phyloP scores from a whole-genome alignment of 23 tunicate genomes.

The Halocynthia roretzi region DNA sequence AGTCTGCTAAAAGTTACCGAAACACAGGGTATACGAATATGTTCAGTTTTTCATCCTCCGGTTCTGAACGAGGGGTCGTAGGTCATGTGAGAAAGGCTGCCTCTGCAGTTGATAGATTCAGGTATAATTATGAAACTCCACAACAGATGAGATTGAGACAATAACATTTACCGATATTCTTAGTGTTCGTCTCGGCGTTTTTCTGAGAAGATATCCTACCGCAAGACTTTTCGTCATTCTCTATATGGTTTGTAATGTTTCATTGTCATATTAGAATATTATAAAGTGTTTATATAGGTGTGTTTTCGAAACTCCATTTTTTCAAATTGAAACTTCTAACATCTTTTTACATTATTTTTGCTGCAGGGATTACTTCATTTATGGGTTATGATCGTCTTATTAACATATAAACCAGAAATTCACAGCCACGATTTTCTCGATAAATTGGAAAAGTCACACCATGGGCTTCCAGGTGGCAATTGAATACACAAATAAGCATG shows the following conservation, averaged over 20 bases:
- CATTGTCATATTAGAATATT: neutral
- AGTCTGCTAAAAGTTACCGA: slow-evolving; percentile 11
- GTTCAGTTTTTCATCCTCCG: slow-evolving; percentile 19
- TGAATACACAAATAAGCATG: too few species aligned
- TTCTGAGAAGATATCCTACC: slow-evolving; percentile 86
- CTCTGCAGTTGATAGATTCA: slow-evolving; percentile 69
- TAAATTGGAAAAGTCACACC: slow-evolving; percentile 5
- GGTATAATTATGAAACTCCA: slow-evolving; percentile 28
- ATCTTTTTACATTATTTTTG: neutral
- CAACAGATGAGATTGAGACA: neutral
- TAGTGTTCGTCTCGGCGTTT: slow-evolving; percentile 91
- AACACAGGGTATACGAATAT: slow-evolving; percentile 9
- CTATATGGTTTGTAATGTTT: slow-evolving; percentile 70
- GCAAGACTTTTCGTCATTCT: slow-evolving; percentile 78
- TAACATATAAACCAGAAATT: slow-evolving; percentile 81
- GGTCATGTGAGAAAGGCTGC: slow-evolving; percentile 77
- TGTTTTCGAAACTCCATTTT: too few species aligned
- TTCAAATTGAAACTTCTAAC: neutral
- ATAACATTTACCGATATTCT: slow-evolving; percentile 18
- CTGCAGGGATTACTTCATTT: slow-evolving; percentile 66
- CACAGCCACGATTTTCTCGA: slow-evolving; percentile 62
- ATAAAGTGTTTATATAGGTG: too few species aligned
- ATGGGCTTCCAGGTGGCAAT: neutral
- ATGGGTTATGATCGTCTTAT: slow-evolving; percentile 79
- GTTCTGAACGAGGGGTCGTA: slow-evolving; percentile 59